Conservation (phyloP, 2,113 vertebrate species). For the Brachionichthys hirsutus region DNA sequence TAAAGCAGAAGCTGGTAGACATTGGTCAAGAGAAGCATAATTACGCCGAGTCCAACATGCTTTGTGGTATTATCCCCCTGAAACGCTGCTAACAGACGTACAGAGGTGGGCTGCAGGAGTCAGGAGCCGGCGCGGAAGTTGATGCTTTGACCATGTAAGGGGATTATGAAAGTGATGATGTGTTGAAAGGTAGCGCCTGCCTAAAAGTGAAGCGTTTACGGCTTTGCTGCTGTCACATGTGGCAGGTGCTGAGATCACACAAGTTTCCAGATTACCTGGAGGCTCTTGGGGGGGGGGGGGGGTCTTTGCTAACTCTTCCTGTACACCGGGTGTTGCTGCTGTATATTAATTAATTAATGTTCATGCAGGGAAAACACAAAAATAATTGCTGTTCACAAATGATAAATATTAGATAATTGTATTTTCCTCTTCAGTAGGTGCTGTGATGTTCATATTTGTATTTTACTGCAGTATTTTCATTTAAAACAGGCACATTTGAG, state of each 20-base stretch:
- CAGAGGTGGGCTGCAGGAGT: conserved; percentile 55
- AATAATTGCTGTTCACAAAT: no score
- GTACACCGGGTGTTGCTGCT: conserved; percentile 37
- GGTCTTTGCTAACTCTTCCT: conserved; percentile 49
- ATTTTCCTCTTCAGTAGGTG: no score
- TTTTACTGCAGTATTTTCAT: no score
- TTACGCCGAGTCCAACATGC: conserved; percentile 44
- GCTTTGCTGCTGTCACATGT: conserved; percentile 68
- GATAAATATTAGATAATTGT: no score
- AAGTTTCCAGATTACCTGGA: conserved; percentile 68
- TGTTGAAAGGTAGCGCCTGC: conserved; percentile 74
- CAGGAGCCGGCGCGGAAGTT: conserved; percentile 55
- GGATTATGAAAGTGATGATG: conserved; percentile 80
- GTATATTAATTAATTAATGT: conserved; percentile 23
- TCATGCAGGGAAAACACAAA: no score
- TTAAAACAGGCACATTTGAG: no score
- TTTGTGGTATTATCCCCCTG: conserved; percentile 56
- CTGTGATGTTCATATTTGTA: no score
- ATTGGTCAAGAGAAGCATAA: conserved; percentile 56
- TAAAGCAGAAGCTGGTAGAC: conserved; percentile 23
- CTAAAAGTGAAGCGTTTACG: conserved; percentile 70
- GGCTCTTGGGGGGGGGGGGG: conserved; percentile 47
- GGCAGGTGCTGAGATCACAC: conserved; percentile 72
- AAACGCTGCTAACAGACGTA: conserved; percentile 62
- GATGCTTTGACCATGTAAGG: conserved; percentile 72